These are phyloP conservation scores for Zaprionus capensis DNA, from an alignment of 1,140 invertebrate species.

Conservation along the genomic window DNA sequence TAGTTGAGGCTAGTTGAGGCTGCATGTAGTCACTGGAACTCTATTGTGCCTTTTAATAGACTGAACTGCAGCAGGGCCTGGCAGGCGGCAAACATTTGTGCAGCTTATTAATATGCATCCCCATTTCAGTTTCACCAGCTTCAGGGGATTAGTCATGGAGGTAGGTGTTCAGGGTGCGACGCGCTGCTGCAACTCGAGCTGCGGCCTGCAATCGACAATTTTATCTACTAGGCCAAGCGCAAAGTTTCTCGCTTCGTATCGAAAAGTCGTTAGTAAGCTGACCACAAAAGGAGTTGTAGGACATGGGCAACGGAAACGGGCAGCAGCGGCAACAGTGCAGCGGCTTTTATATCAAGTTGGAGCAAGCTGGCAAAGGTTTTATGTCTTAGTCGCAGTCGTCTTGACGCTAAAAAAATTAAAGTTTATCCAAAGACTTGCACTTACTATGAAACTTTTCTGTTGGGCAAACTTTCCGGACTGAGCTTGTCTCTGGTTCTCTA, in stretches of 20 bases:
- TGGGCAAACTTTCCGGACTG: constrained; percentile 55
- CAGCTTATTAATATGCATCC: constrained; percentile 75
- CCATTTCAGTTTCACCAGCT: constrained; percentile 25
- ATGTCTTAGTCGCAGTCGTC: constrained; percentile 49
- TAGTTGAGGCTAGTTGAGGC: constrained; percentile 1
- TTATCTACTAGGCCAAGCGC: constrained; percentile 67
- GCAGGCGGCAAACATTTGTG: constrained; percentile 73
- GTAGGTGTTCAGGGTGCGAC: constrained; percentile 41
- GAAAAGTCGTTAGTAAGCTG: constrained; percentile 80
- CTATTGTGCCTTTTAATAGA: constrained; percentile 76
- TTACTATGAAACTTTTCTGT: constrained; percentile 63
- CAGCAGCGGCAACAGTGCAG: constrained; percentile 26
- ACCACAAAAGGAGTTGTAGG: constrained; percentile 57
- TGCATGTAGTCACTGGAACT: constrained; percentile 17
- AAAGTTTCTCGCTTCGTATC: constrained; percentile 71
- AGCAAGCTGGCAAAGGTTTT: constrained; percentile 38
- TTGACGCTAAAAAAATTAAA: constrained; percentile 67
- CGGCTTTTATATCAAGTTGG: constrained; percentile 28
- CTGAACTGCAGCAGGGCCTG: constrained; percentile 56
- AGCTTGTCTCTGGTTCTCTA: constrained; percentile 53
- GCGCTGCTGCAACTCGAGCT: background rate
- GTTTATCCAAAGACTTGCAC: constrained; percentile 68
- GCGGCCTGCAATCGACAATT: constrained; percentile 60
- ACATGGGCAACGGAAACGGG: constrained; percentile 44
- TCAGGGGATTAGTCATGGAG: constrained; percentile 42